Evolutionary conservation across 1,140 invertebrate genomes (phyloP), one percentile per base, ranked within the genome.

Genomic region (Hyles vespertilio): DNA sequence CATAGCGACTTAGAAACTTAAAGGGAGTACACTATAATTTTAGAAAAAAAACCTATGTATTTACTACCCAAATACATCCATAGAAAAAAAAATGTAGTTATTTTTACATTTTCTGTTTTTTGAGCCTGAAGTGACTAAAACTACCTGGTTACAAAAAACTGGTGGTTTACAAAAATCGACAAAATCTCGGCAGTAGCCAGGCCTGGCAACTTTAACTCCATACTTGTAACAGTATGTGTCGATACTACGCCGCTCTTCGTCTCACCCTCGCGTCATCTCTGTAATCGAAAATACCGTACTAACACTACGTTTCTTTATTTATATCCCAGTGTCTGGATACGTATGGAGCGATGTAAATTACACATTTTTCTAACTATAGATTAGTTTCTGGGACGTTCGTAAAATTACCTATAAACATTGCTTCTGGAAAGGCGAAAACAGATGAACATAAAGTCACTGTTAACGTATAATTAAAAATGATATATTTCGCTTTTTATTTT

Each of bases 281-380:
- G 56, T 65, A 65, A 71, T 71, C 63, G 63, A 71, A 68, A 71
- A 71, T 71, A 68, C 59, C 63, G 69, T 62, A 58, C n/a, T n/a
- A n/a, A n/a, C 56, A 67, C 59, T 59, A 59, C 65, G 59, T 67
- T 64, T 71, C 62, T 68, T 71, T 71, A 71, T 71, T 71, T 71
- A 68, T 71, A 68, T 65, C 62, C 49, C 55, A 58, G 56, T 58
- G 60, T 70, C 63, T 70, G 65, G 52, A 61, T 50, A 60, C 56
- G 64, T 70, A 63, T 60, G 56, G 54, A 61, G 55, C 55, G 54
- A 60, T 51, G 49, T 51, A 51, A 59, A 56, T 65, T 60, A 65
- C 63, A 48, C 44, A 65, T 57, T 54, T 57, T 43, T 60, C 58
- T 65, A 65, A 59, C 49, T 57, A 65, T 60, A 65, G 58, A 51